These are phyloP conservation scores for Drosophila putrida DNA, from an alignment of 2,888 invertebrate species.

Conservation along the genomic window DNA sequence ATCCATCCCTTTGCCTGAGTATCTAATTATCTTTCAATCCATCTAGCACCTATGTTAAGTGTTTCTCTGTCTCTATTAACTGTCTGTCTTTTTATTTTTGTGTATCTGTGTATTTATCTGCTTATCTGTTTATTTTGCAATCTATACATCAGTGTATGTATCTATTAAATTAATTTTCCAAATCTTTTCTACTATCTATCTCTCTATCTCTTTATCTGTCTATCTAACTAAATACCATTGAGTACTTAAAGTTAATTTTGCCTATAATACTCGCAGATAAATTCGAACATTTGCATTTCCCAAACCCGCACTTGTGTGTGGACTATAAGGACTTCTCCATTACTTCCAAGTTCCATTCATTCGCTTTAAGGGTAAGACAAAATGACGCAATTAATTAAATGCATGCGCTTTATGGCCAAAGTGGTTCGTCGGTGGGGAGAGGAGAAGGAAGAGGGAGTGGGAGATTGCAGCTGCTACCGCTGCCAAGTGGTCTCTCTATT, in stretches of 20 bases:
- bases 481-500: constrained; percentile 4
- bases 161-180: not conserved
- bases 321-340: not conserved
- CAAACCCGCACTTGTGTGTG: constrained; percentile 9
- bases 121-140: not conserved
- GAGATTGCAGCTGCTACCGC: constrained; percentile 1
- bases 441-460: not conserved
- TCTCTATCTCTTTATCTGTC: not conserved
- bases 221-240: not conserved
- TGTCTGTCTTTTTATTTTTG: not conserved
- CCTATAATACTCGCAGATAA: not conserved
- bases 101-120: not conserved
- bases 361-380: constrained; percentile 58
- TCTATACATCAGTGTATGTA: not conserved
- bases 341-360: constrained; percentile 6
- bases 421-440: not conserved
- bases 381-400: constrained; percentile 74
- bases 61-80: not conserved
- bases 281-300: constrained; percentile 6
- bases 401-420: constrained; percentile 70
- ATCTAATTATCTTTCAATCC: too few relatives aligned
- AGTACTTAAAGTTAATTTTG: constrained; percentile 7
- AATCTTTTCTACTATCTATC: not conserved
- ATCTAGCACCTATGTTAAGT: too few relatives aligned
- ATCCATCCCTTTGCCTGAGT: too few relatives aligned